Evolutionary conservation across 2,888 invertebrate genomes (phyloP), one percentile per base, ranked within the genome.

Genomic region (Mamestra brassicae): DNA sequence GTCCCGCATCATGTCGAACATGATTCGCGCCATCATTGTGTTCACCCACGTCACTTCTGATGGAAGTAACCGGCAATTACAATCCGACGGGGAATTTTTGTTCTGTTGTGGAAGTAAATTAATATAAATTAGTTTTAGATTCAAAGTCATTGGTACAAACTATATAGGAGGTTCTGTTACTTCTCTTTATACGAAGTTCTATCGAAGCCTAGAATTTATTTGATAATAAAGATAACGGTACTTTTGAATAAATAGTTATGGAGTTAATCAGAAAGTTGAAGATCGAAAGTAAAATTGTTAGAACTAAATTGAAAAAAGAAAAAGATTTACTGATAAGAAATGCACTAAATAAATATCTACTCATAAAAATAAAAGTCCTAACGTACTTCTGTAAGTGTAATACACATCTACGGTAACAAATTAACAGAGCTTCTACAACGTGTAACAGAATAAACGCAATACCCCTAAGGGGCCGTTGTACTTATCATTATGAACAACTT

Each of bases 1-100:
- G 91, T 98, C 98, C 52, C 97, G 97, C 91, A 98, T 97, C 91
- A 98, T 97, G 93, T 99, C 99, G 93, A 98, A 99, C 87, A 98
- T 97, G 60, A 99, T 94, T 69, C 99, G 96, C 52, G 98, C 98
- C 42, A 98, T 87, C 76, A 98, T 90, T 26, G 98, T 97, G 95
- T 99, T 99, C 83, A 98, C 90, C 98, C 98, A 98, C 81, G 97
- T 93, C 81, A 97, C 96, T 80, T 97, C 97, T n/a, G 94, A 91
- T 3, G 96, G 95, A 63, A 96, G 90, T 79, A 92, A 77, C 55
- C 94, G 92, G 78, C 95, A 95, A 13, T 90, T 83, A 86, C 95
- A 95, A 7, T 90, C 87, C 0, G 88, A 63, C 0, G 90, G 78
- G 0, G 90, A 74, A 50, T 60, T 80, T 57, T 83, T 82, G 10